Evolutionary conservation across 1,140 invertebrate genomes (phyloP), one percentile per base, ranked within the genome.

Genomic region (Drosophila malerkotliana): DNA sequence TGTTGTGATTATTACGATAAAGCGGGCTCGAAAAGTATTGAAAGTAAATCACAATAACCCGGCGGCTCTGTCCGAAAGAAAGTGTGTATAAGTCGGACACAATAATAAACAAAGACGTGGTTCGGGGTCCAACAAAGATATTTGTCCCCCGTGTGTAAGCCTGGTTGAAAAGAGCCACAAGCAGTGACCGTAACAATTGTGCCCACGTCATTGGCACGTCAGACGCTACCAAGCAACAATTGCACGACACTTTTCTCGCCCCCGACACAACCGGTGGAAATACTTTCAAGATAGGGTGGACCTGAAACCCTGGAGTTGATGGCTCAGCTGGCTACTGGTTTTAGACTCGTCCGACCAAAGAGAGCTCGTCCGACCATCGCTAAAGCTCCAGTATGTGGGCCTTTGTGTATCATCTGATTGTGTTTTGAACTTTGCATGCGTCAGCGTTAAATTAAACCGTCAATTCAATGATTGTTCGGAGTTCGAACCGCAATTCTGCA

Each of bases 1-100:
- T 87, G 84, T 87, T 88, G 66, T 88, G 84, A 89, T 83, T 88
- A 89, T 72, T 55, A 53, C 54, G 84, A 90, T 83, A 89, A 79
- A 84, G 84, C 72, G 59, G 55, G 39, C 39, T 52, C 62, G 77
- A 74, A 76, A 60, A 83, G 34, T 37, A 37, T 37, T 37, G 34
- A 83, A 89, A 84, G 66, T 59, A 77, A 80, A 87, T 80, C 79
- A 89, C 64, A 88, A 87, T 79, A 77, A 79, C 51, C 64, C 4
- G 15, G 12, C 61, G 61, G 54, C 28, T 26, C 49, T 39, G 54
- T 53, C 54, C 44, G 51, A 77, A 77, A 78, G 83, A 88, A 89
- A 88, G 83, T 89, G 85, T 89, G 84, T 89, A 88, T 77, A 89
- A 88, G 64, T 58, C 59, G 63, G 57, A 66, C 63, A 78, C 78